A percentile compares a stretch with the other conserved stretches of the same genome.
Evolutionary conservation across 2,888 invertebrate species (phyloP).

Genomic region (Rhagonycha fulva): DNA sequence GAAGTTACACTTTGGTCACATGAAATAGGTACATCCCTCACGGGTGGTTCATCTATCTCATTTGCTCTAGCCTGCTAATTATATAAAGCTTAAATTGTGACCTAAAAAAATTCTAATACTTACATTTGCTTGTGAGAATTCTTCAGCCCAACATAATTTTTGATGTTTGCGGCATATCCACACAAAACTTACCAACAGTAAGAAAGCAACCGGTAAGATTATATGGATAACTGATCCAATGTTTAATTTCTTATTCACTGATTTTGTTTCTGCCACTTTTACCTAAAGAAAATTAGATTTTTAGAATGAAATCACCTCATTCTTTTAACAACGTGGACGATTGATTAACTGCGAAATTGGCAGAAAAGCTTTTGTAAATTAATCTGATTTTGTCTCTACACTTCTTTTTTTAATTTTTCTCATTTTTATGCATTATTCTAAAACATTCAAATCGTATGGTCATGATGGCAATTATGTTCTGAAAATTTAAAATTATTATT

Average conservation of each 20-base stretch:
- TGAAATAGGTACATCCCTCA: slow-evolving; percentile 10
- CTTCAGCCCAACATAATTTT: slow-evolving; percentile 57
- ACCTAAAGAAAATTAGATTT: neutral
- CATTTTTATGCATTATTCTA: no score
- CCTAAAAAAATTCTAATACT: neutral
- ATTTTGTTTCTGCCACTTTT: slow-evolving; percentile 18
- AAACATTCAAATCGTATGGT: no score
- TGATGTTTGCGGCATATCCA: slow-evolving; percentile 57
- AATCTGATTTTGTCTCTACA: no score
- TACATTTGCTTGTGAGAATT: slow-evolving; percentile 45
- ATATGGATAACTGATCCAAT: slow-evolving; percentile 54
- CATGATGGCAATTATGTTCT: no score
- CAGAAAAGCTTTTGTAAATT: no score
- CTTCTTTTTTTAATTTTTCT: no score
- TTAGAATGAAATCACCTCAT: no score
- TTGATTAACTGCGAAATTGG: no score
- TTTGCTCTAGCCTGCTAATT: slow-evolving; percentile 36
- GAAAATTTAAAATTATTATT: no score
- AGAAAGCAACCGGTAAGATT: slow-evolving; percentile 54
- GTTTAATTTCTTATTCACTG: slow-evolving; percentile 52
- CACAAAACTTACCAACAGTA: slow-evolving; percentile 56
- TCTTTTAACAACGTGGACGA: no score
- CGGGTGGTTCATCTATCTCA: slow-evolving; percentile 41
- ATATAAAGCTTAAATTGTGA: neutral
- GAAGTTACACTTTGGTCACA: slow-evolving; percentile 22